These are phyloP conservation scores for Stomorhina lunata DNA, from an alignment of 2,888 invertebrate genomes.

Conservation along the genomic window DNA sequence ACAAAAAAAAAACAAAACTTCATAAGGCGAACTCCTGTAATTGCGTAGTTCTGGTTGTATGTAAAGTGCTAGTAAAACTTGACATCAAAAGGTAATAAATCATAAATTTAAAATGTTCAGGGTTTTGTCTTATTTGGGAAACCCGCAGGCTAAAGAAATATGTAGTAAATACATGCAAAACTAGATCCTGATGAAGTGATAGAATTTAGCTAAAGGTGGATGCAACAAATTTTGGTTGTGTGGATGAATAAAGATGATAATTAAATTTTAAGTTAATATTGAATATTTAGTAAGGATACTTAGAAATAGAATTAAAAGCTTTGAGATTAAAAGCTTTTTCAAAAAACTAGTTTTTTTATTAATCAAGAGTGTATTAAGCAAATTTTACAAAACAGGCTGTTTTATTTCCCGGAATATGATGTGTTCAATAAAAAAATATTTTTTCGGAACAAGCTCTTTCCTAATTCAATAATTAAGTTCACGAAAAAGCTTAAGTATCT, in stretches of 20 bases:
- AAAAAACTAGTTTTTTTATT: too few relatives aligned
- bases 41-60: constrained; percentile 16
- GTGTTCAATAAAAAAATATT: too few relatives aligned
- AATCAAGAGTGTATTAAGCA: too few relatives aligned
- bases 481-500: too few relatives aligned
- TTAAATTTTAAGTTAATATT: neutral
- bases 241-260: neutral
- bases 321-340: too few relatives aligned
- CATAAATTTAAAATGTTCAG: constrained; percentile 12
- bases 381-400: too few relatives aligned
- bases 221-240: neutral
- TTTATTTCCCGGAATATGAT: too few relatives aligned
- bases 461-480: too few relatives aligned
- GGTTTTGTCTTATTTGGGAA: neutral
- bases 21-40: neutral
- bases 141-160: neutral
- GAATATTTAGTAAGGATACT: neutral
- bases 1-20: too few relatives aligned
- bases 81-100: constrained; percentile 46
- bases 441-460: too few relatives aligned
- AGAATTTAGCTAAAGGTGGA: neutral
- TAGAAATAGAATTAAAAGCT: too few relatives aligned
- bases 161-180: too few relatives aligned
- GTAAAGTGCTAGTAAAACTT: constrained; percentile 16
- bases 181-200: neutral